Conservation (phyloP, 2,797 vertebrate genomes). For the Microctenopoma lineatum region DNA sequence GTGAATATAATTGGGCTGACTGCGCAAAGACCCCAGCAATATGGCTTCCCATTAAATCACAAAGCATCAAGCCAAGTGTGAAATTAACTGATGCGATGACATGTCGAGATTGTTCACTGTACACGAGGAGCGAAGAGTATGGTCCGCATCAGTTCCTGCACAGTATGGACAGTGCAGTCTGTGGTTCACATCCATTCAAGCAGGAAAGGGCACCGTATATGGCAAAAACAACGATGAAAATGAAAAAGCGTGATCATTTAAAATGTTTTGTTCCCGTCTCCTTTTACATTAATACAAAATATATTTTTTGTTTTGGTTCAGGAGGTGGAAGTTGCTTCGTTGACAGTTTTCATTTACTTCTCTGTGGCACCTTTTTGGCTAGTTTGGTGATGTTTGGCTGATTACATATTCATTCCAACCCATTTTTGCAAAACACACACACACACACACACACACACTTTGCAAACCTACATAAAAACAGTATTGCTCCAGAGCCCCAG, state of each 20-base stretch:
- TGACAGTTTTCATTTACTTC: conserved; percentile 57
- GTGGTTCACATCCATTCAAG: conserved; percentile 20
- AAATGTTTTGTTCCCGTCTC: conserved; percentile 7
- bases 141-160: conserved; percentile 32
- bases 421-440: conserved; percentile 45
- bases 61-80: conserved; percentile 77
- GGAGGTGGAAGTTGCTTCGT: conserved; percentile 31
- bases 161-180: conserved; percentile 6
- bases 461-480: conserved; percentile 38
- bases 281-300: conserved; percentile 36
- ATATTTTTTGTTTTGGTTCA: conserved; percentile 18
- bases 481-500: conserved; percentile 47
- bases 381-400: conserved; percentile 43
- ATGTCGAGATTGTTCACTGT: conserved; percentile 70
- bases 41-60: conserved; percentile 71
- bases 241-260: background rate
- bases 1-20: conserved; percentile 64
- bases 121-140: conserved; percentile 58
- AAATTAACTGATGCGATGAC: conserved; percentile 81
- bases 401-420: conserved; percentile 10
- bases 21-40: conserved; percentile 57
- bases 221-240: conserved; percentile 23
- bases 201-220: background rate
- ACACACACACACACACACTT: conserved; percentile 37
- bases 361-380: conserved; percentile 50